These are phyloP conservation scores for Diarsia brunnea DNA, from an alignment of 2,888 invertebrate species.

Conservation along the genomic window DNA sequence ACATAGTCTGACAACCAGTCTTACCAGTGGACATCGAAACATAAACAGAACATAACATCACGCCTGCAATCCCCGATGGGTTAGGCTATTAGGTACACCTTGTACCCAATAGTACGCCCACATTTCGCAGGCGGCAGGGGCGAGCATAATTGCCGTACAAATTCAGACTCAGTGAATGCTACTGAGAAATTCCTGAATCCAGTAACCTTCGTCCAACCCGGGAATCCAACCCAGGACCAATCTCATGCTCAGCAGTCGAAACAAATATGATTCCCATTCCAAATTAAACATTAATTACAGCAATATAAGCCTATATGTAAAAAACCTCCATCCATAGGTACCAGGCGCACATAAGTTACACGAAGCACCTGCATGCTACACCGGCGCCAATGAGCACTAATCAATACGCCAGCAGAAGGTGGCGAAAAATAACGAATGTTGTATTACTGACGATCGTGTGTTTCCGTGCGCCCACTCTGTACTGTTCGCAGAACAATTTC, in stretches of 20 bases:
- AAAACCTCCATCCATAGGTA: background rate
- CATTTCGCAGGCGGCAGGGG: too few relatives aligned
- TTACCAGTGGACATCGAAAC: background rate
- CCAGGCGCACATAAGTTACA: slow-evolving; percentile 14
- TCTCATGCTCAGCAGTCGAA: too few relatives aligned
- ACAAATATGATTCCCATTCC: too few relatives aligned
- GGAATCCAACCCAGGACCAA: too few relatives aligned
- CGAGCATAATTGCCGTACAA: too few relatives aligned
- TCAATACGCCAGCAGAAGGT: slow-evolving; percentile 85
- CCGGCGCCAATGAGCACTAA: slow-evolving; percentile 84
- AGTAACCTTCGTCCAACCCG: too few relatives aligned
- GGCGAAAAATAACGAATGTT: slow-evolving; percentile 90
- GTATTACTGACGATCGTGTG: slow-evolving; percentile 86
- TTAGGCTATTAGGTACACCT: too few relatives aligned
- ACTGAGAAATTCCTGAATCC: too few relatives aligned
- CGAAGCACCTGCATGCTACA: slow-evolving; percentile 61
- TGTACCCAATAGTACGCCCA: too few relatives aligned
- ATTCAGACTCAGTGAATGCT: too few relatives aligned
- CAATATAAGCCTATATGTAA: slow-evolving; percentile 17
- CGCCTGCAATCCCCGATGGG: background rate
- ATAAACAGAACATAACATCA: background rate
- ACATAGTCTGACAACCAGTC: background rate
- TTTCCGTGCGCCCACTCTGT: slow-evolving; percentile 79
- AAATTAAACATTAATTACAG: slow-evolving; percentile 9
- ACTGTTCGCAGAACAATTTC: slow-evolving; percentile 71